These are phyloP conservation scores for Nestor notabilis DNA, from an alignment of 2,113 vertebrate genomes.

Conservation along the genomic window DNA sequence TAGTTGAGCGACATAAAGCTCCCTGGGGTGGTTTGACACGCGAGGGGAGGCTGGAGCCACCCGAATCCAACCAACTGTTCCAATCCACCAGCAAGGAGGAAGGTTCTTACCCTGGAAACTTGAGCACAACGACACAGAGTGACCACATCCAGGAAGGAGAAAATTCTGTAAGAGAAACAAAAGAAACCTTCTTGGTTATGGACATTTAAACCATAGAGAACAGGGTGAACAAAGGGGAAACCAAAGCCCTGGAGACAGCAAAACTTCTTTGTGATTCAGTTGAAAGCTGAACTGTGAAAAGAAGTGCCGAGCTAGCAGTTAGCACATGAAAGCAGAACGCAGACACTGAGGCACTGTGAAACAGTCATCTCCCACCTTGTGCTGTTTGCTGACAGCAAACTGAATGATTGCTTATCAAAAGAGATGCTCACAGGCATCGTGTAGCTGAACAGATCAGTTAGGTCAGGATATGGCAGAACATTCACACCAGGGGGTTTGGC, in stretches of 20 bases:
- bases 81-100: neutral
- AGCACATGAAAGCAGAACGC: neutral
- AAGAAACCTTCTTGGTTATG: neutral
- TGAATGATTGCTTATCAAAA: accelerated
- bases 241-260: neutral
- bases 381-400: accelerated
- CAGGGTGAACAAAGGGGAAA: neutral
- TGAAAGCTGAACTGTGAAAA: slow-evolving; percentile 8
- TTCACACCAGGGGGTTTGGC: neutral
- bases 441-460: accelerated
- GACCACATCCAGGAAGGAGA: slow-evolving; percentile 99
- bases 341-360: neutral
- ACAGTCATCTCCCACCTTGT: neutral
- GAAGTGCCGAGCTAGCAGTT: slow-evolving; percentile 19
- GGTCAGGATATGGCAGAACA: neutral
- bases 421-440: accelerated
- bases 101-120: slow-evolving; percentile 93
- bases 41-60: neutral
- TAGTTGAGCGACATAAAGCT: neutral
- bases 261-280: neutral
- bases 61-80: neutral
- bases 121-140: slow-evolving; percentile 98
- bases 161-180: slow-evolving; percentile 86
- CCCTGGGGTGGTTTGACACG: accelerated
- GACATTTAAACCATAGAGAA: neutral